Base-by-base conservation (phyloP, 2,797 vertebrate species). In the Lagodon rhomboides region DNA sequence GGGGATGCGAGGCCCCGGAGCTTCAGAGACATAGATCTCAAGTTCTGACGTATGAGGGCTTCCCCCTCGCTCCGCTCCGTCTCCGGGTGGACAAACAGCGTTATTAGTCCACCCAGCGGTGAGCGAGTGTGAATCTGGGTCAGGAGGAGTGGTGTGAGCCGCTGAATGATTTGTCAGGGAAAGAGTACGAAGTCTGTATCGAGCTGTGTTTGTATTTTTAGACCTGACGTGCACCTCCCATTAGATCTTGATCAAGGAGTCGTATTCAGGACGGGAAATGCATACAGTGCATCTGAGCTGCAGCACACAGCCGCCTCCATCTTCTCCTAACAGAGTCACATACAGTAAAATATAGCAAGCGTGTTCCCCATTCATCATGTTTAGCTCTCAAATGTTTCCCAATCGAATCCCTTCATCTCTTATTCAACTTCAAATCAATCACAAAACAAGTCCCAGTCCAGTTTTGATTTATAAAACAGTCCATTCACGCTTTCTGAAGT, bases 111-210 rank as follows among this genome's bases (percentile, higher is more conserved):
- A 65, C 4, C 18, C 54, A 22, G 60, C 53, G 61, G 61, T 49
- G 43, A 68, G 61, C 38, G 43, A 18, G 69, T 38, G 69, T 30
- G 64, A 68, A 83, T 85, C 73, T 86, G 77, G 82, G 82, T 88
- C 80, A 69, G 61, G 50, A 34, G 71, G 46, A 64, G 71, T 44
- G 50, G 56, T 27, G 34, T 20, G 25, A 23, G 54, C 46, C 41
- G 64, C 44, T 25, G 53, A 56, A 18, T 62, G 51, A 74, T 74
- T 74, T 68, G 66, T 71, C 60, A 12, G 38, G 22, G 54, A 70
- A 41, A 22, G 41, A 67, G 38, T 51, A 3, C 0, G 43, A 38
- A 27, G 38, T 69, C 27, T 56, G 67, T 65, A 75, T 77, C 59
- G n/a, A 67, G 49, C 70, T 60, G 43, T 44, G 38, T 70, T 65